phyloP scores from a whole-genome alignment of 1,140 invertebrate species.

The Drosophila melanica region DNA sequence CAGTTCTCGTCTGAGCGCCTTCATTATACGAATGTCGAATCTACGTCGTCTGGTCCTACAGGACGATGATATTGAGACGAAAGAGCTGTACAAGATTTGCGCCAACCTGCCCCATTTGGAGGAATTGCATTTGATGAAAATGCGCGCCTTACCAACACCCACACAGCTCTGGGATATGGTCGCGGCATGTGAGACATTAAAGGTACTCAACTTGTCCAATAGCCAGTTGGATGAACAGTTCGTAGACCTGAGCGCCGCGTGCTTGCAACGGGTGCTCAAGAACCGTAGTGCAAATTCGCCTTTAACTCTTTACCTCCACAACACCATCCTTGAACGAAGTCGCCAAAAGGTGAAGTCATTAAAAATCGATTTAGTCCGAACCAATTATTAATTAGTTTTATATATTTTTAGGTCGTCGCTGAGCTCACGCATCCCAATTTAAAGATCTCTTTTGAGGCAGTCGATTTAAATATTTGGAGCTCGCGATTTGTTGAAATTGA shows the following conservation, averaged over 20 bases:
- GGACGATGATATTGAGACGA: constrained; percentile 58
- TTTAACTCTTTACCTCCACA: constrained; percentile 33
- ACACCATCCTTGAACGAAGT: constrained; percentile 8
- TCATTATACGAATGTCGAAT: constrained; percentile 40
- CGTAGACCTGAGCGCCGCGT: neutral
- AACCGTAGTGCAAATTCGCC: neutral
- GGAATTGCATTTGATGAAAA: constrained; percentile 55
- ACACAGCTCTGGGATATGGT: constrained; percentile 48
- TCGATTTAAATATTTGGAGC: constrained; percentile 43
- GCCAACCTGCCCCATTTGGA: constrained; percentile 32
- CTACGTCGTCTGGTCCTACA: constrained; percentile 44
- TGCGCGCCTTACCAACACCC: constrained; percentile 48
- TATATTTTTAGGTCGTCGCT: constrained; percentile 9
- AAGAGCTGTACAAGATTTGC: constrained; percentile 34
- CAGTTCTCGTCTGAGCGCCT: constrained; percentile 21
- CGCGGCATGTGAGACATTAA: constrained; percentile 4
- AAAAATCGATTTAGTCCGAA: neutral
- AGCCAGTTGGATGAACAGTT: constrained; percentile 17
- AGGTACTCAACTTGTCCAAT: constrained; percentile 43
- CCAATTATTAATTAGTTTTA: neutral
- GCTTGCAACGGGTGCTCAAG: constrained; percentile 4
- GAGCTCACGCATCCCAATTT: constrained; percentile 37
- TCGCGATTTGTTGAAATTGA: constrained; percentile 57
- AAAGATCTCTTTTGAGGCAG: constrained; percentile 34
- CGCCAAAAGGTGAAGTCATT: constrained; percentile 4